Evolutionary conservation across 2,113 vertebrate genomes (phyloP).

Genomic region (Siniperca chuatsi): DNA sequence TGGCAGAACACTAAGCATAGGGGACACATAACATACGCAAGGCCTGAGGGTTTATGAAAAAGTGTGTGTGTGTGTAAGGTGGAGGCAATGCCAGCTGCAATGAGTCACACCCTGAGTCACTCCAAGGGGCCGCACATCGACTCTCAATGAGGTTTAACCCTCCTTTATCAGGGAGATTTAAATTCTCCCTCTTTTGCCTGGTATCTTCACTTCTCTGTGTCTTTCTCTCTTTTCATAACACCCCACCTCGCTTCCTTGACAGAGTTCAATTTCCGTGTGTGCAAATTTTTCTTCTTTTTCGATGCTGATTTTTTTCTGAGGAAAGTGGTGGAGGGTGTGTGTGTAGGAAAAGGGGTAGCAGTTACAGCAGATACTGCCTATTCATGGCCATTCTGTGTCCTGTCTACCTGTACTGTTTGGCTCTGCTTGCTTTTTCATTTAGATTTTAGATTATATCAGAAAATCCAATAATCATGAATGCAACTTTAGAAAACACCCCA

Average conservation of each 20-base stretch:
- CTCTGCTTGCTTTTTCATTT: not conserved
- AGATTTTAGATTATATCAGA: not conserved
- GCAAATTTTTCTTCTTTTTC: not conserved
- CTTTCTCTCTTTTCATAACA: constrained; percentile 25
- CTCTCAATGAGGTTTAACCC: constrained; percentile 68
- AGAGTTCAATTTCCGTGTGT: constrained; percentile 21
- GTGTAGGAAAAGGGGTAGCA: not conserved
- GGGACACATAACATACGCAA: constrained; percentile 49
- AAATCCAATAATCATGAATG: not conserved
- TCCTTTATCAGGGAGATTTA: constrained; percentile 54
- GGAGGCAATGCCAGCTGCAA: constrained; percentile 56
- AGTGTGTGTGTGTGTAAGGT: constrained; percentile 43
- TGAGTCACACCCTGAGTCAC: constrained; percentile 82
- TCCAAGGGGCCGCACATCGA: constrained; percentile 44
- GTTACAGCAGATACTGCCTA: constrained; percentile 4
- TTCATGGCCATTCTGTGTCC: not conserved
- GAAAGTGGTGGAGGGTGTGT: not conserved
- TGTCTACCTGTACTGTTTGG: not conserved
- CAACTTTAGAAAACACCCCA: not conserved
- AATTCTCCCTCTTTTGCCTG: constrained; percentile 1
- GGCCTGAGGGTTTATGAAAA: constrained; percentile 42
- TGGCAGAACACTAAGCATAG: constrained; percentile 22
- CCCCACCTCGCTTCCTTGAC: too few relatives aligned
- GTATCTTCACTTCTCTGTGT: constrained; percentile 27
- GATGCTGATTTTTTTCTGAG: not conserved